Base-by-base conservation (phyloP, 2,888 invertebrate genomes). In the Melolontha melolontha region DNA sequence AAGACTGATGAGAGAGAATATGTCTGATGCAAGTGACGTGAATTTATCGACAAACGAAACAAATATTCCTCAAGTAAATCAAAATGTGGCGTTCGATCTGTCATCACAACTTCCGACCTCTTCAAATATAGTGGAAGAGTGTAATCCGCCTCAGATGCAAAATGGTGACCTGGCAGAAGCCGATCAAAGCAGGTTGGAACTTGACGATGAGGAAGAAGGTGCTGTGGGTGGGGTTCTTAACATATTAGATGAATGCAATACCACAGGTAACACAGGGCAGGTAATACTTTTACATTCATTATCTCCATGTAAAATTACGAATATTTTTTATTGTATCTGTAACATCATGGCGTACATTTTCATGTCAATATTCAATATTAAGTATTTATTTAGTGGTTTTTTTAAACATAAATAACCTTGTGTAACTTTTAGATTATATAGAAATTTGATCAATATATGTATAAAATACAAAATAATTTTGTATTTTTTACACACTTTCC, bases 151-250 rank as follows among this genome's bases (percentile, higher is more conserved):
- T 22, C 86, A 86, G 73, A 87, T 87, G 79, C 87, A 88, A 70
- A 90, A 93, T 79, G 92, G 90, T 27, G 93, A 93, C 78, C 83
- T 93, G 72, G 92, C 93, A 0, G 93, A 93, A 82, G 93, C 93
- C 8, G 93, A 93, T 84, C 93, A 93, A 81, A 90, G 91, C 63
- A 87, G 91, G 74, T 86, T 84, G 64, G 80, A 78, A 51, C 75
- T 79, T 34, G 80, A 79, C 5, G 77, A 74, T 5, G 80, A 79
- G 16, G 79, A 79, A 42, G 82, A 82, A 67, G 84, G 83, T 11
- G 83, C 83, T 1, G 82, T 83, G n/a, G 83, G 83, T 11, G 83
- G 84, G 0, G 70, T 80, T 44, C 70, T 80, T 65, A 77, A 77
- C 55, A 44, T 66, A 42, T 63, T 70, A 11, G 62, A 49, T 1